Conservation (phyloP, 2,797 vertebrate genomes). For the Momotus momota region DNA sequence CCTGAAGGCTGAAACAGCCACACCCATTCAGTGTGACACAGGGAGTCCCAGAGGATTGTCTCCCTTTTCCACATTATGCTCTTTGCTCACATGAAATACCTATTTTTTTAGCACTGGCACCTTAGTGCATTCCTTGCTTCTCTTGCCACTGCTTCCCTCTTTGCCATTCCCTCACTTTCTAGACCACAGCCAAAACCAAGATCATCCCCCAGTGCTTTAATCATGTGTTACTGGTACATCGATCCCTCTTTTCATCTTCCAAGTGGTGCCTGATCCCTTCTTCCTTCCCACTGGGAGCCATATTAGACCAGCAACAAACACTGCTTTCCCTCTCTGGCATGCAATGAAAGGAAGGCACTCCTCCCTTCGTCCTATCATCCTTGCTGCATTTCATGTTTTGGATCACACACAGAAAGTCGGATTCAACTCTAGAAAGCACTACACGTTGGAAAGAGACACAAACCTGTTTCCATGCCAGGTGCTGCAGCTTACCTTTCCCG, state of each 20-base stretch:
- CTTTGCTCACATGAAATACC: not conserved
- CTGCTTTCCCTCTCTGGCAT: not conserved
- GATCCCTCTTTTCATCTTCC: not conserved
- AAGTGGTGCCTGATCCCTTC: not conserved
- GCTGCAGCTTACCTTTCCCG: constrained; percentile 88
- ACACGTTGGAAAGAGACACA: not conserved
- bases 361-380: not conserved
- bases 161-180: not conserved
- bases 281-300: not conserved
- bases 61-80: not conserved
- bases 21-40: not conserved
- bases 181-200: rapidly evolving
- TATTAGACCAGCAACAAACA: not conserved
- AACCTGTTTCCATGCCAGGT: not conserved
- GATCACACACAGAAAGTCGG: rapidly evolving
- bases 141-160: not conserved
- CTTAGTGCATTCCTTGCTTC: not conserved
- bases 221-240: rapidly evolving
- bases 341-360: not conserved
- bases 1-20: not conserved
- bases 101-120: not conserved
- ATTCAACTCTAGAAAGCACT: not conserved
- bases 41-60: not conserved
- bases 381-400: not conserved
- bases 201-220: not conserved